phyloP scores from a whole-genome alignment of 2,888 invertebrate species.

The Trissolcus brochymenae region DNA sequence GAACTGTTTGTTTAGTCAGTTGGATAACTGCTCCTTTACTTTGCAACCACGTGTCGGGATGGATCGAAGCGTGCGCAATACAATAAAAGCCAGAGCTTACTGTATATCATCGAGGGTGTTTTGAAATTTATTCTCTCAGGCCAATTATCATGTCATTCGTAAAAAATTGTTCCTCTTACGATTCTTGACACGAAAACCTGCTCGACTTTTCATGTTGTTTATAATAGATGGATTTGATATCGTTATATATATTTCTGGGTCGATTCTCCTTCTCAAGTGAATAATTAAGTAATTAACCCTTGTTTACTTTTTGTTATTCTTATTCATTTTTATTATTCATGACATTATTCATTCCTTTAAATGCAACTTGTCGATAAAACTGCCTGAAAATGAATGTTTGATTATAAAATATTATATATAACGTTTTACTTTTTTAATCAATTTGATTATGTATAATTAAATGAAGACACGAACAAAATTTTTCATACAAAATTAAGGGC shows the following conservation, averaged over 20 bases:
- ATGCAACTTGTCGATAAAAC: too few relatives aligned
- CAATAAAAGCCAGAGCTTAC: slow-evolving; percentile 27
- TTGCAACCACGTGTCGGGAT: slow-evolving; percentile 52
- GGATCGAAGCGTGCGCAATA: slow-evolving; percentile 54
- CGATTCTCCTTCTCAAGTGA: not conserved
- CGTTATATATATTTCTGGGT: not conserved
- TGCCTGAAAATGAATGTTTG: too few relatives aligned
- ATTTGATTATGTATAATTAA: too few relatives aligned
- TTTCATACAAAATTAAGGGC: too few relatives aligned
- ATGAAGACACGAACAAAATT: too few relatives aligned
- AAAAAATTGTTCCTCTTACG: slow-evolving; percentile 4
- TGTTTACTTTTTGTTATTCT: not conserved
- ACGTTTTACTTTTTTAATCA: too few relatives aligned
- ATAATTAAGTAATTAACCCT: not conserved
- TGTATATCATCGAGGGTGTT: slow-evolving; percentile 35
- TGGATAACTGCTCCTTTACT: slow-evolving; percentile 48
- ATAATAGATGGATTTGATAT: not conserved
- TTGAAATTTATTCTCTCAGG: slow-evolving; percentile 27
- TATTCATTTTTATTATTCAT: not conserved
- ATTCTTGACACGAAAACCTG: not conserved
- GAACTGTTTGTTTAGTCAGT: slow-evolving; percentile 51
- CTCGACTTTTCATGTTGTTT: not conserved
- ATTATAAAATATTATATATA: too few relatives aligned
- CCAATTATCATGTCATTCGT: slow-evolving; percentile 6
- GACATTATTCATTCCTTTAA: too few relatives aligned